A percentile compares a stretch with the other conserved stretches of the same genome.
Conservation (phyloP, 1,140 invertebrate species). For the Hesperophylax magnus region DNA sequence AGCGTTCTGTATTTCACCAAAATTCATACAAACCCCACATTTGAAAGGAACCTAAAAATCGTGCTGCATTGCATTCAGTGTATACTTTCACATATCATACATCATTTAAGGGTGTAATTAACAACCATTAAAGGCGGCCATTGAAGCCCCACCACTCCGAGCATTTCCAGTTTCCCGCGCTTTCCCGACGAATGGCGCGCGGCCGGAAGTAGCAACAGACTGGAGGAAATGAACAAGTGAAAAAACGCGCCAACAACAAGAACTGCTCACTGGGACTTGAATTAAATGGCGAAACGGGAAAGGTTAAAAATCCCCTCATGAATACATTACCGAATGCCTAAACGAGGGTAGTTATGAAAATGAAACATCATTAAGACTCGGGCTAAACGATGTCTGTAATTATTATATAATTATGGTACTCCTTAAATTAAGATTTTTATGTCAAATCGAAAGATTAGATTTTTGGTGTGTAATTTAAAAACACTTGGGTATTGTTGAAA, state of each 20-base stretch:
- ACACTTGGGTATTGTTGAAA: too few species aligned
- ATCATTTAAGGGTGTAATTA: constrained; percentile 32
- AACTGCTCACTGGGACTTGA: constrained; percentile 17
- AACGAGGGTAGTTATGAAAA: constrained; percentile 16
- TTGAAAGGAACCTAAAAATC: too few species aligned
- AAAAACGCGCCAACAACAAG: constrained; percentile 38
- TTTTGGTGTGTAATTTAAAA: too few species aligned
- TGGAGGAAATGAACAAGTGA: constrained; percentile 39
- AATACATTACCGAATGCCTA: constrained; percentile 33
- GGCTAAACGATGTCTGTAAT: too few species aligned
- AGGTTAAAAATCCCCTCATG: constrained; percentile 25
- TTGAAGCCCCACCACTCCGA: neutral
- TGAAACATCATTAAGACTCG: neutral
- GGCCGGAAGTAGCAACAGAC: constrained; percentile 18
- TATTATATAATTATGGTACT: too few species aligned
- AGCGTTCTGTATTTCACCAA: too few species aligned
- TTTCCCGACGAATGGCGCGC: constrained; percentile 12
- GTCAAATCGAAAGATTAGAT: too few species aligned
- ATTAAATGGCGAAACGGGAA: constrained; percentile 31
- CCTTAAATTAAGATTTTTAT: too few species aligned
- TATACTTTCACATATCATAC: neutral
- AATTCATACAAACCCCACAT: too few species aligned
- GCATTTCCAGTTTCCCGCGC: constrained; percentile 2
- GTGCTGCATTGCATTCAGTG: too few species aligned
- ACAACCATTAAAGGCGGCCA: constrained; percentile 19